Evolutionary conservation across 37 sponge, comb jelly and placozoan species (phyloP).

Genomic region (Bolinopsis microptera): DNA sequence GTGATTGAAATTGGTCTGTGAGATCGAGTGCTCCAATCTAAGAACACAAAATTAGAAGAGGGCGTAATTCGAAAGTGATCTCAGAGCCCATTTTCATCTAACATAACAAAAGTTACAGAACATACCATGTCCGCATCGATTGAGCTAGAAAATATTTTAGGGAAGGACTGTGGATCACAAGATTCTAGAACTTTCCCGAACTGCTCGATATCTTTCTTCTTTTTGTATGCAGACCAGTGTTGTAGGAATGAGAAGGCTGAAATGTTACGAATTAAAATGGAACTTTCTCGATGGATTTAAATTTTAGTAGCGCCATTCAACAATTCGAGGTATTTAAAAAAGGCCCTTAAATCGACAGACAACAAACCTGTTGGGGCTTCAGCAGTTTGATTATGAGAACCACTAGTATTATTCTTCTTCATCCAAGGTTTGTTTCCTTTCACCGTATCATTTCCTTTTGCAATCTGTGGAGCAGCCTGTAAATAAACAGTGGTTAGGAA

Average conservation of each 20-base stretch:
- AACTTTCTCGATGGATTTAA: no score
- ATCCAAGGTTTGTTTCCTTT: conserved; percentile 10
- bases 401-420: not conserved
- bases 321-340: no score
- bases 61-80: no score
- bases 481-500: no score
- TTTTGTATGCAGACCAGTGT: conserved; percentile 27
- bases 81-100: no score
- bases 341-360: no score
- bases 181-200: conserved; percentile 43
- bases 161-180: conserved; percentile 35
- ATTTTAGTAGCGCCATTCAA: no score
- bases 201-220: conserved; percentile 30
- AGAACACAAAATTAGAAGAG: no score
- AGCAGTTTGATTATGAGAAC: not conserved
- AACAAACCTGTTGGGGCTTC: conserved; percentile 17
- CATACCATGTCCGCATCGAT: conserved; percentile 42
- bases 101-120: no score
- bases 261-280: no score
- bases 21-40: no score
- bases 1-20: no score
- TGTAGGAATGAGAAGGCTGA: conserved; percentile 22
- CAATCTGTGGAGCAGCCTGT: not conserved
- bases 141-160: conserved; percentile 19
- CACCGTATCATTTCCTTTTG: not conserved